Evolutionary conservation across 2,797 vertebrate genomes (phyloP).

Genomic region (Mormyrops attenuatus): DNA sequence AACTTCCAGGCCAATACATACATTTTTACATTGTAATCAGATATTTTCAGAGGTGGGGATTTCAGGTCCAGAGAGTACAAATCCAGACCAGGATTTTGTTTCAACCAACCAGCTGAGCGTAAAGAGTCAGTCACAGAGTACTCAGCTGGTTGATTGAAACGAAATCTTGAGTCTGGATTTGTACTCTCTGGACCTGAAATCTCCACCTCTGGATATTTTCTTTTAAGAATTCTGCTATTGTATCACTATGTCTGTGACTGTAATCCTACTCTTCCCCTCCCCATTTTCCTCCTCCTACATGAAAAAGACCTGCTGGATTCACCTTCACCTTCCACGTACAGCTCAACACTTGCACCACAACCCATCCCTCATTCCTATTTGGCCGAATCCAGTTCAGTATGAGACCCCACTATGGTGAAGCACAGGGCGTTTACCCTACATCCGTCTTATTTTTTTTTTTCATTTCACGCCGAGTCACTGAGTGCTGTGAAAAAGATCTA

Average conservation of each 20-base stretch:
- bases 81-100: too few species aligned
- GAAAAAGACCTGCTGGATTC: not conserved
- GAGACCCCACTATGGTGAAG: not conserved
- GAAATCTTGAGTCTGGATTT: too few species aligned
- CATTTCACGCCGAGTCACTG: not conserved
- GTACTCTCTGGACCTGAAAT: too few species aligned
- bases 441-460: not conserved
- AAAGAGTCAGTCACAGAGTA: too few species aligned
- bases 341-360: not conserved
- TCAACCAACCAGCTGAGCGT: too few species aligned
- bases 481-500: conserved; percentile 7
- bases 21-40: not conserved
- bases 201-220: not conserved
- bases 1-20: not conserved
- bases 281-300: not conserved
- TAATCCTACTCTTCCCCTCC: not conserved
- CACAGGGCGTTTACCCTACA: not conserved
- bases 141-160: too few species aligned
- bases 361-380: not conserved
- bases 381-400: not conserved
- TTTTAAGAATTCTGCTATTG: not conserved
- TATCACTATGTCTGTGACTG: not conserved
- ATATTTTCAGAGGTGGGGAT: not conserved
- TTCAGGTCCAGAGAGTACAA: too few species aligned
- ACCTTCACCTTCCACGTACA: not conserved